Conservation (phyloP, 2,113 vertebrate genomes). For the Arvicanthis niloticus region DNA sequence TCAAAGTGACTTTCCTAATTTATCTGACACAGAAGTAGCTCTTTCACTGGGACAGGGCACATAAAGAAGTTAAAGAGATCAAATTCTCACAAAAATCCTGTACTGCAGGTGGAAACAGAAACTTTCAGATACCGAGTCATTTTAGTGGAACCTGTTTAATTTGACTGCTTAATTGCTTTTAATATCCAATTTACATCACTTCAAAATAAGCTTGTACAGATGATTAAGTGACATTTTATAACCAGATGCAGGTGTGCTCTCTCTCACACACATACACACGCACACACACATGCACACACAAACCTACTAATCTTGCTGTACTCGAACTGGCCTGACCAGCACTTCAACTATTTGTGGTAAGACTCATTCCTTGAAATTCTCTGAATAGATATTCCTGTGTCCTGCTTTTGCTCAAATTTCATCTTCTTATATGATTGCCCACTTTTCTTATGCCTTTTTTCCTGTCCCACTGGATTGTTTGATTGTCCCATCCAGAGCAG, state of each 20-base stretch:
- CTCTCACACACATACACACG: neutral
- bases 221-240: conserved; percentile 6
- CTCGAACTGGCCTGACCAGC: neutral
- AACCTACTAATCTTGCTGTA: neutral
- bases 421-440: neutral
- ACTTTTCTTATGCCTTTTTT: neutral
- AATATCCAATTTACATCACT: neutral
- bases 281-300: neutral
- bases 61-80: neutral
- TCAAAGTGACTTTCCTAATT: neutral
- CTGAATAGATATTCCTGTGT: neutral
- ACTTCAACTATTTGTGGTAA: neutral
- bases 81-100: neutral
- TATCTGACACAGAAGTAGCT: neutral
- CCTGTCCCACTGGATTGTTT: neutral
- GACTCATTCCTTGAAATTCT: neutral
- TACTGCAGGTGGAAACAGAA: neutral
- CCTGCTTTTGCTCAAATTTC: neutral
- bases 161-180: neutral
- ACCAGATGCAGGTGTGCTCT: neutral
- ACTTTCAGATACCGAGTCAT: neutral
- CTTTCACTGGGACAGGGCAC: accelerated
- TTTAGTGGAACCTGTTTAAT: conserved; percentile 19
- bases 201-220: neutral
- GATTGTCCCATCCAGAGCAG: neutral